A percentile compares a stretch with the other conserved stretches of the same genome.
Conservation (phyloP, 2,113 vertebrate genomes). For the Monopterus albus region DNA sequence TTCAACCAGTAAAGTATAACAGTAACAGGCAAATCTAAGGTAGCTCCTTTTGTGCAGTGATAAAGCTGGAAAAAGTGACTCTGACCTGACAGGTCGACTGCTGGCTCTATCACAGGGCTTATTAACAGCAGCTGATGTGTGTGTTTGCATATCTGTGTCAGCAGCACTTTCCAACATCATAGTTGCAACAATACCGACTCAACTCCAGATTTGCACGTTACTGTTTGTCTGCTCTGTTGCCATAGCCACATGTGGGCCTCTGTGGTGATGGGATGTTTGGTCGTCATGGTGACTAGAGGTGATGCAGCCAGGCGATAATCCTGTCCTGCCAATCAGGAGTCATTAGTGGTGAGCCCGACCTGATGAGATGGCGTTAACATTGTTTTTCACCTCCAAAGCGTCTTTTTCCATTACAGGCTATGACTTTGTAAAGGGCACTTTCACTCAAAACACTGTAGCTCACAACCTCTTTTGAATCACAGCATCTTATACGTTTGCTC, state of each 20-base stretch:
- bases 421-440: constrained; percentile 1
- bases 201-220: constrained; percentile 43
- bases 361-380: neutral
- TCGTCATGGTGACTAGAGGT: constrained; percentile 32
- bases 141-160: constrained; percentile 69
- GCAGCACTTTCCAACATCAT: constrained; percentile 53
- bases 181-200: constrained; percentile 34
- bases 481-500: neutral
- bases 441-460: neutral
- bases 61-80: constrained; percentile 68
- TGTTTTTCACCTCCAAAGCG: constrained; percentile 1
- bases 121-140: constrained; percentile 65
- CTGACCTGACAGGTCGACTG: constrained; percentile 50
- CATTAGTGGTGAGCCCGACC: neutral
- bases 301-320: constrained; percentile 44
- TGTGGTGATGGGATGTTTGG: constrained; percentile 47
- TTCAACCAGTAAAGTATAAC: neutral
- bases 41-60: constrained; percentile 13
- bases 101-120: constrained; percentile 59
- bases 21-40: neutral
- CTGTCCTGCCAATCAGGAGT: constrained; percentile 48
- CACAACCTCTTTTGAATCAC: neutral
- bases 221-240: constrained; percentile 68
- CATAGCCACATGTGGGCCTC: constrained; percentile 44
- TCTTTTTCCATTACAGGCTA: neutral